Evolutionary conservation across 1,140 invertebrate species (phyloP).

Genomic region (Aethina tumida): DNA sequence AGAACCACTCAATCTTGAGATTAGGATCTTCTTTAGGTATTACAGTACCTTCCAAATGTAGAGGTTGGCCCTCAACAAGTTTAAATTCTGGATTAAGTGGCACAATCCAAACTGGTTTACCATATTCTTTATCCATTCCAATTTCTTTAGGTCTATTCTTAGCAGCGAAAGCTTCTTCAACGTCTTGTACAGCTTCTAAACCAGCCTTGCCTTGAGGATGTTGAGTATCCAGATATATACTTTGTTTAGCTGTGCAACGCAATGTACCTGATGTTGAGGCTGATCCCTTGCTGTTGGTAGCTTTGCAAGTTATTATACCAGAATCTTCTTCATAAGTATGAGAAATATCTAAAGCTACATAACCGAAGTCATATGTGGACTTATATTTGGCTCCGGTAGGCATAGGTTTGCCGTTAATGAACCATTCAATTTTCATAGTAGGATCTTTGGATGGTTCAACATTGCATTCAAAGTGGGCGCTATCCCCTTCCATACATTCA

Average conservation of each 20-base stretch:
- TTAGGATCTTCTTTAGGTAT: constrained; percentile 96
- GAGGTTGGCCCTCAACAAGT: constrained; percentile 79
- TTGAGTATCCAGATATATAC: constrained; percentile 75
- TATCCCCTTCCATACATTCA: constrained; percentile 80
- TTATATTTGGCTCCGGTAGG: constrained; percentile 72
- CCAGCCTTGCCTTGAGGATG: constrained; percentile 83
- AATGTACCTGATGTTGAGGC: constrained; percentile 81
- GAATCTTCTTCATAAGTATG: constrained; percentile 80
- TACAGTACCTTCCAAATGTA: constrained; percentile 87
- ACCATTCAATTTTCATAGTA: constrained; percentile 88
- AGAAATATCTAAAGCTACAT: constrained; percentile 71
- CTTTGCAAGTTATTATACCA: constrained; percentile 83
- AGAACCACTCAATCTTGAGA: constrained; percentile 89
- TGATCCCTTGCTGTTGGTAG: constrained; percentile 81
- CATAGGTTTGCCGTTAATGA: constrained; percentile 73
- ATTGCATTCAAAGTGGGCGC: constrained; percentile 88
- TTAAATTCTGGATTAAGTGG: constrained; percentile 71
- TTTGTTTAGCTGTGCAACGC: constrained; percentile 67
- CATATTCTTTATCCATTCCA: constrained; percentile 63
- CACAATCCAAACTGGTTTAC: constrained; percentile 80
- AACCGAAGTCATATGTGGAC: constrained; percentile 82
- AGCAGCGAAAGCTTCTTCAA: constrained; percentile 63
- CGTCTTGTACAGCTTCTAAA: constrained; percentile 74
- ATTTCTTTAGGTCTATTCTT: constrained; percentile 55
- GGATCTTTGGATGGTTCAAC: constrained; percentile 92